Evolutionary conservation across 2,113 vertebrate species (phyloP).

Genomic region (Megaleporinus macrocephalus): DNA sequence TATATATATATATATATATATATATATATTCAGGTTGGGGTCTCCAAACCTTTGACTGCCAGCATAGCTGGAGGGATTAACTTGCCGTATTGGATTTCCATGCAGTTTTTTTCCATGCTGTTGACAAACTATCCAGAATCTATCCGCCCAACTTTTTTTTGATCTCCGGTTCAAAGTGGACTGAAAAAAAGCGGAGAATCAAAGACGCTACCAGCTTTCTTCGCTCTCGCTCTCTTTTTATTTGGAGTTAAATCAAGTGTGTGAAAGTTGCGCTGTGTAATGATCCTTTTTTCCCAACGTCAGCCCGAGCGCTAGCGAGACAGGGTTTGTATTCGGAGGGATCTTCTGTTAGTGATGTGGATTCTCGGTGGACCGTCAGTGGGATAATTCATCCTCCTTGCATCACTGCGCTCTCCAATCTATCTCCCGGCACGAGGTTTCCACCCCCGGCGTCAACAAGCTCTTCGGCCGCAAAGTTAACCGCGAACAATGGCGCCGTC

Average conservation of each 20-base stretch:
- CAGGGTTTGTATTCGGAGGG: not conserved
- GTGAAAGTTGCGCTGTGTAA: not conserved
- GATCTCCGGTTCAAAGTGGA: too few relatives aligned
- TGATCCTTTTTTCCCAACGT: not conserved
- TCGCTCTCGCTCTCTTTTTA: not conserved
- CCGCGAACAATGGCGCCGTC: not conserved
- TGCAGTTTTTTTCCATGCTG: too few relatives aligned
- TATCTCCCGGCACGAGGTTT: not conserved
- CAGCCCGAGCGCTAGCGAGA: not conserved
- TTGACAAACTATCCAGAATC: too few relatives aligned
- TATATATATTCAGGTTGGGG: too few relatives aligned
- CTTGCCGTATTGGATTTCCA: too few relatives aligned
- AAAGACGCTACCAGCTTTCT: too few relatives aligned
- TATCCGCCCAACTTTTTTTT: too few relatives aligned
- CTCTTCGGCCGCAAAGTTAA: not conserved
- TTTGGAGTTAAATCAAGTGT: not conserved
- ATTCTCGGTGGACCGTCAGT: not conserved
- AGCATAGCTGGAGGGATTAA: too few relatives aligned
- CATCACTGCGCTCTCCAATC: not conserved
- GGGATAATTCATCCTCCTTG: not conserved
- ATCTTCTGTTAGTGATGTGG: not conserved
- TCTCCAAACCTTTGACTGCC: too few relatives aligned
- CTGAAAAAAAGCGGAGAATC: too few relatives aligned
- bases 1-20: too few relatives aligned
- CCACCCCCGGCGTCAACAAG: not conserved